phyloP scores from a whole-genome alignment of 1,140 invertebrate species.

The Penaeus japonicus region DNA sequence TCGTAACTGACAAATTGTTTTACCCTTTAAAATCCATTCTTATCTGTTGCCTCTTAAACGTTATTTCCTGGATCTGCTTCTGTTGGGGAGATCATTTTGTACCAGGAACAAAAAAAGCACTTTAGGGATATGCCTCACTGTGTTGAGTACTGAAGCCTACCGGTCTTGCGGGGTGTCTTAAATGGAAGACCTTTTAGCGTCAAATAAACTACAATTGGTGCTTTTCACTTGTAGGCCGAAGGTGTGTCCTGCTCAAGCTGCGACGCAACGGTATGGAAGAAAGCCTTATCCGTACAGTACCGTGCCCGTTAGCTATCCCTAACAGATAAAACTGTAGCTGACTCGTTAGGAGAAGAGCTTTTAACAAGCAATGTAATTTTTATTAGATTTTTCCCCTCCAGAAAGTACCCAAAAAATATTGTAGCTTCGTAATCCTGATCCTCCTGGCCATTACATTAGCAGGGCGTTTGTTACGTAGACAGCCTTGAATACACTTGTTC shows the following conservation, averaged over 20 bases:
- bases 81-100: too few relatives aligned
- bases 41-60: too few relatives aligned
- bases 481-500: too few relatives aligned
- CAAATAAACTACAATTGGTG: conserved; percentile 20
- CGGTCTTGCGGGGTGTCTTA: neutral
- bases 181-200: neutral
- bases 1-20: too few relatives aligned
- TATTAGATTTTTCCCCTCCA: neutral
- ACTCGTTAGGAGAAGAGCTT: neutral
- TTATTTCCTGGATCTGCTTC: too few relatives aligned
- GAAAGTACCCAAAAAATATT: neutral
- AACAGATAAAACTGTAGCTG: neutral
- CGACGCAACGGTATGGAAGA: conserved; percentile 39
- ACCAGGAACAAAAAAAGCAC: too few relatives aligned
- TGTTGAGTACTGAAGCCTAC: neutral
- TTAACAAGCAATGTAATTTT: neutral
- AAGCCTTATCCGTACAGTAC: neutral
- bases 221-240: conserved; percentile 44
- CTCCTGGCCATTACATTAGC: too few relatives aligned
- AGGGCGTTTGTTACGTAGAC: too few relatives aligned
- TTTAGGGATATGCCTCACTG: neutral
- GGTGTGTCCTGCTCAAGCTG: conserved; percentile 48
- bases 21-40: too few relatives aligned
- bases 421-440: too few relatives aligned
- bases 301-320: neutral